These are phyloP conservation scores for Heteropelma amictum DNA, from an alignment of 2,888 invertebrate species.

Conservation along the genomic window DNA sequence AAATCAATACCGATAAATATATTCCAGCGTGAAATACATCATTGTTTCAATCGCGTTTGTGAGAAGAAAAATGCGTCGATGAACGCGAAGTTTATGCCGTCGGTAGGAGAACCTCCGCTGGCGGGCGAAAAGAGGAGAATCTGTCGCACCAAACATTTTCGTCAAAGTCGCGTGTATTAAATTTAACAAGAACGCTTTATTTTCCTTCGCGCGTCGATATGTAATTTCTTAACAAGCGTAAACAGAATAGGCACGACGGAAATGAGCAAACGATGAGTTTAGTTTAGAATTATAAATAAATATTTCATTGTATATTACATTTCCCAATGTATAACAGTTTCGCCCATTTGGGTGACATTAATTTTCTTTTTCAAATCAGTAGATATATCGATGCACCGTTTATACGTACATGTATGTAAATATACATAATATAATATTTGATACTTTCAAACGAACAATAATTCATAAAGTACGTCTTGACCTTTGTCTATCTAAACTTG, in stretches of 20 bases:
- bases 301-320: constrained; percentile 51
- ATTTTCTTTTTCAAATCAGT: constrained; percentile 4
- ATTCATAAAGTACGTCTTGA: constrained; percentile 24
- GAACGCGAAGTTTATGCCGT: no score
- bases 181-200: no score
- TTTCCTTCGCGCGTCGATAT: background rate
- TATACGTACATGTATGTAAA: constrained; percentile 1
- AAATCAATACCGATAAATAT: no score
- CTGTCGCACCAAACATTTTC: no score
- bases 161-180: no score
- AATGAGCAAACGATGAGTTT: background rate
- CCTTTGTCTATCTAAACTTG: constrained; percentile 17
- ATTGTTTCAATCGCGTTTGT: no score
- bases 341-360: constrained; percentile 25
- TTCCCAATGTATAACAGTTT: constrained; percentile 46
- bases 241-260: background rate
- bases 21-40: no score
- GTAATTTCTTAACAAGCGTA: background rate
- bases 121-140: no score
- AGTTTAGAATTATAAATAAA: constrained; percentile 45
- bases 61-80: no score
- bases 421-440: constrained; percentile 14
- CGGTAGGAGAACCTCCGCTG: no score
- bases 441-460: constrained; percentile 27
- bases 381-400: background rate